A percentile compares a stretch with the other conserved stretches of the same genome.
phyloP scores from a whole-genome alignment of 2,797 vertebrate genomes.

The Vireo griseus region DNA sequence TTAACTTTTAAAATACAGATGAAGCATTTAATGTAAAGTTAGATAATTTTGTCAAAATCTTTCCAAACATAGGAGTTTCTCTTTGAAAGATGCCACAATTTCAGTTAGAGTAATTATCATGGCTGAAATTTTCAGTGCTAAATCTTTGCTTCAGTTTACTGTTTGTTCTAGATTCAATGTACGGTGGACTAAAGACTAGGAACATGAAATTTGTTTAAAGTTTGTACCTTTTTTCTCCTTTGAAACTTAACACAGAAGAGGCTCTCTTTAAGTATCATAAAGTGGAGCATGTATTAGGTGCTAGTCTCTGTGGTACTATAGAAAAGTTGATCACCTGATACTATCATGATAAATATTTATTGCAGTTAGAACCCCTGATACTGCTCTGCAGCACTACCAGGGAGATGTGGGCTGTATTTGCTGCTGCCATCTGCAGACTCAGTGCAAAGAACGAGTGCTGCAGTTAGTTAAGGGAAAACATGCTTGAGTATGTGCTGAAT shows the following conservation, averaged over 20 bases:
- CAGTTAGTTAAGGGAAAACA: background rate
- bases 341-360: background rate
- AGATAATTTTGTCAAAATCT: background rate
- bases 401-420: background rate
- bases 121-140: background rate
- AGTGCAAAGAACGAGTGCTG: background rate
- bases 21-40: background rate
- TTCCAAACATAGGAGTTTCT: background rate
- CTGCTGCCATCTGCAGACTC: background rate
- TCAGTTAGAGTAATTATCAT: background rate
- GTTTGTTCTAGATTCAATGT: background rate
- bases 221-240: background rate
- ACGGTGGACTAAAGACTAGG: background rate
- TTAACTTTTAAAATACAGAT: background rate
- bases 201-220: background rate
- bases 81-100: background rate
- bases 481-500: fast-evolving
- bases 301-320: background rate
- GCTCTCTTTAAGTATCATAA: background rate
- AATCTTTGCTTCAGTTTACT: background rate
- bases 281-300: background rate
- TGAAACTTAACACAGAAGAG: background rate
- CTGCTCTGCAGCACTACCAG: background rate
- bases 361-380: background rate
- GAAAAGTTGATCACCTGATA: background rate